phyloP scores from a whole-genome alignment of 2,888 invertebrate genomes.

The Plagodis dolabraria region DNA sequence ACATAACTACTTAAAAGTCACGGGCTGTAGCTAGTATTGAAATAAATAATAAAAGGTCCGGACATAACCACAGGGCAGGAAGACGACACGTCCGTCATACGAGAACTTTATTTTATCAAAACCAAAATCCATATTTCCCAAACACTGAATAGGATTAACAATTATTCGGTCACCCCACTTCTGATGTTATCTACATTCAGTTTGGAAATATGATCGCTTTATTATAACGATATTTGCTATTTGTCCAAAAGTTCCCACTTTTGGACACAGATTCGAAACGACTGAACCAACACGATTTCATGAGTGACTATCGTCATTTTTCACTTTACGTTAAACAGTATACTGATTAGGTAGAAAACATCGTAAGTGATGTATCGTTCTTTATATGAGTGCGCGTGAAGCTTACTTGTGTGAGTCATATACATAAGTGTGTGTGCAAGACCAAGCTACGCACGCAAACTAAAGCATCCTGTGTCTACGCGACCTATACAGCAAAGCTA shows the following conservation, averaged over 20 bases:
- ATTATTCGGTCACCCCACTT: slow-evolving; percentile 72
- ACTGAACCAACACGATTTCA: slow-evolving; percentile 2
- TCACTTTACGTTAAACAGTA: background rate
- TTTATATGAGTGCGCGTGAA: too few relatives aligned
- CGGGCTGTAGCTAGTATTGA: background rate
- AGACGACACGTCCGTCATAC: slow-evolving; percentile 43
- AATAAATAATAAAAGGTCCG: slow-evolving; percentile 6
- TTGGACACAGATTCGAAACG: slow-evolving; percentile 1
- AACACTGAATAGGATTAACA: slow-evolving; percentile 67
- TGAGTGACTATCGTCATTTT: slow-evolving; percentile 5
- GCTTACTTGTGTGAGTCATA: too few relatives aligned
- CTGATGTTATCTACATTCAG: slow-evolving; percentile 60
- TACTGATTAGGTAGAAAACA: background rate
- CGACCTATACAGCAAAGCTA: too few relatives aligned
- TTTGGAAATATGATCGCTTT: slow-evolving; percentile 75
- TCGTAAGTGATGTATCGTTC: background rate
- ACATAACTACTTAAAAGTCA: too few relatives aligned
- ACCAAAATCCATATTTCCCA: slow-evolving; percentile 57
- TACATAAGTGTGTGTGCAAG: too few relatives aligned
- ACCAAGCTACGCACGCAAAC: too few relatives aligned
- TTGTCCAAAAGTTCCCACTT: slow-evolving; percentile 47
- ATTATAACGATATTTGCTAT: slow-evolving; percentile 81
- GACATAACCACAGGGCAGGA: slow-evolving; percentile 36
- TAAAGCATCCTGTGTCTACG: too few relatives aligned
- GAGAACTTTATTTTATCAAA: slow-evolving; percentile 43